Evolutionary conservation across 2,113 vertebrate genomes (phyloP).

Genomic region (Aegypius monachus): DNA sequence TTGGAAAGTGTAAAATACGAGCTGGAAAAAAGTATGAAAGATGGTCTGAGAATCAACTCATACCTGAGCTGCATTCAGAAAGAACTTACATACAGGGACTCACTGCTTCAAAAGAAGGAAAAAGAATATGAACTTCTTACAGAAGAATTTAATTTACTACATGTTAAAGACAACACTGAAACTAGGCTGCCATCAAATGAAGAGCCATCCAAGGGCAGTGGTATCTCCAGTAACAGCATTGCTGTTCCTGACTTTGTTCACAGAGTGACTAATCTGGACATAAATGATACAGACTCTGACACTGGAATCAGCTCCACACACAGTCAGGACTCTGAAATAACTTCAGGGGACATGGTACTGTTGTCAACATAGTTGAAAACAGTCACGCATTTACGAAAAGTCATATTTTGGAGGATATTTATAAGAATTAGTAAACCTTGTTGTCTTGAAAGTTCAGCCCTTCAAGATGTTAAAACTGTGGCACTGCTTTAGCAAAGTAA

Average conservation of each 20-base stretch:
- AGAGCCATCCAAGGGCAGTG: constrained; percentile 48
- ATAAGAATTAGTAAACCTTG: not conserved
- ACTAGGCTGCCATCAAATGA: constrained; percentile 40
- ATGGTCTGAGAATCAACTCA: constrained; percentile 81
- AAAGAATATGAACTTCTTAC: constrained; percentile 87
- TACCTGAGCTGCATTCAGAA: constrained; percentile 83
- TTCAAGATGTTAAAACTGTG: not conserved
- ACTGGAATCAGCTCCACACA: constrained; percentile 97
- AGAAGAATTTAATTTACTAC: constrained; percentile 79
- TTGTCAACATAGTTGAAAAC: constrained; percentile 60
- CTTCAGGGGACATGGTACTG: constrained; percentile 70
- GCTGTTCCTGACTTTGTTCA: constrained; percentile 67
- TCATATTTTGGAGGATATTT: not conserved
- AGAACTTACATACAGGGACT: constrained; percentile 80
- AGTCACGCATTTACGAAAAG: not conserved
- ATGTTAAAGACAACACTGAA: constrained; percentile 64
- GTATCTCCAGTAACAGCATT: not conserved
- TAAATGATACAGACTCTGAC: constrained; percentile 95
- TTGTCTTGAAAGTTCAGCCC: not conserved
- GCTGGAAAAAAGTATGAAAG: constrained; percentile 81
- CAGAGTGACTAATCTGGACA: constrained; percentile 72
- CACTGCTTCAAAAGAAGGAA: constrained; percentile 79
- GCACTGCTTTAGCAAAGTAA: not conserved
- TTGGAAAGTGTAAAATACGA: constrained; percentile 78
- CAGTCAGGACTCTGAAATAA: constrained; percentile 92